A percentile compares a stretch with the other conserved stretches of the same genome.
Evolutionary conservation across 2,888 invertebrate genomes (phyloP).

Genomic region (Nycteola revayana): DNA sequence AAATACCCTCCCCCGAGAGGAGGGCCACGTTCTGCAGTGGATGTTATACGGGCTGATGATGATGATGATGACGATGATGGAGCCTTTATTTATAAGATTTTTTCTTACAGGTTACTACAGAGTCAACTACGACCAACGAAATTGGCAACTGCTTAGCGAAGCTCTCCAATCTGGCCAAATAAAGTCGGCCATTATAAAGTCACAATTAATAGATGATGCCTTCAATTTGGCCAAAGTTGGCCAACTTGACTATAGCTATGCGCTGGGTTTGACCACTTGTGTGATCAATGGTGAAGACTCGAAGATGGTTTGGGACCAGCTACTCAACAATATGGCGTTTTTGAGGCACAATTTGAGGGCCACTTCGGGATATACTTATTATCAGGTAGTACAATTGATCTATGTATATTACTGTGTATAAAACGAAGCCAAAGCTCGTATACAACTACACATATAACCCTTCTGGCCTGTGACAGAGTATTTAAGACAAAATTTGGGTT

Average conservation of each 20-base stretch:
- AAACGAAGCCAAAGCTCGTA: too few relatives aligned
- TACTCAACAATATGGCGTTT: slow-evolving; percentile 80
- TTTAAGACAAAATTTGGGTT: too few relatives aligned
- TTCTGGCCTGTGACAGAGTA: too few relatives aligned
- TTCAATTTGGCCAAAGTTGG: slow-evolving; percentile 84
- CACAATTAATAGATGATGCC: slow-evolving; percentile 88
- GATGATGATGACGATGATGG: too few relatives aligned
- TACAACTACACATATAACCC: too few relatives aligned
- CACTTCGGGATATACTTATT: slow-evolving; percentile 75
- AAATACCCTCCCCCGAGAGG: too few relatives aligned
- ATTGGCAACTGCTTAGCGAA: slow-evolving; percentile 78
- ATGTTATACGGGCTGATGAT: too few relatives aligned
- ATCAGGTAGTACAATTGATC: slow-evolving; percentile 53
- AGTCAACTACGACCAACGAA: slow-evolving; percentile 83
- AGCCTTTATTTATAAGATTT: too few relatives aligned
- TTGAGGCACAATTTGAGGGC: slow-evolving; percentile 70
- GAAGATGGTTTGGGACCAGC: slow-evolving; percentile 85
- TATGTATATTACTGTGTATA: background rate
- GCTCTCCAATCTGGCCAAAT: slow-evolving; percentile 74
- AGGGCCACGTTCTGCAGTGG: too few relatives aligned
- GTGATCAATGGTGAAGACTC: slow-evolving; percentile 82
- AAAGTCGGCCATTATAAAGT: slow-evolving; percentile 83
- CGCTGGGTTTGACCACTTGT: slow-evolving; percentile 84
- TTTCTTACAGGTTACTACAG: slow-evolving; percentile 80
- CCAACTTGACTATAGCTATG: slow-evolving; percentile 80